Base-by-base conservation (phyloP, 2,797 vertebrate genomes). In the Sternarchorhynchus goeldii region DNA sequence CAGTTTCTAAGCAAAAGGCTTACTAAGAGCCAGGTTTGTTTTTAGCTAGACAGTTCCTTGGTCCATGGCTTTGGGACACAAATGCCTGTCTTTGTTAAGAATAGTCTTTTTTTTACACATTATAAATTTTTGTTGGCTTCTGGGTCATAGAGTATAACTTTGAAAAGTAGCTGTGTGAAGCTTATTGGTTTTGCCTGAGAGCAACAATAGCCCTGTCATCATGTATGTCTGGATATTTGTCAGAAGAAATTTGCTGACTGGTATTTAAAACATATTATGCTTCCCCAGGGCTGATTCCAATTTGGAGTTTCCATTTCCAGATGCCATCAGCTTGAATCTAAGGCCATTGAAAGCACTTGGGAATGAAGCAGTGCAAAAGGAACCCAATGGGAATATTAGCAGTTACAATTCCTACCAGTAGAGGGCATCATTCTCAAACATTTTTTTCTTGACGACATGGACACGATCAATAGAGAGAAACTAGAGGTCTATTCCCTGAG, bases 361-460 rank as follows among this genome's bases (percentile, higher is more conserved):
- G 17, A 29, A 31, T 29, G 5, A 25, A 45, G 45, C 67, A 31
- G 39, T 17, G 39, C 14, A 45, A 32, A 57, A 31, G 17, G 12
- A 5, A 14, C 67, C 8, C 53, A 77, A 29, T 21, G 1, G 8
- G n/a, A 25, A 25, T 39, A n/a, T 57, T 25, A 41, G 3, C 75
- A 32, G 21, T 57, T 76, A 21, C 32, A 69, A 32, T 17, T 36
- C 6, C 57, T 57, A 74, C 78, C 78, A 82, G 45, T 39, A 82
- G 85, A 84, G 82, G 77, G 31, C 74, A 67, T 1, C 62, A 32
- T 85, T 63, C n/a, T 80, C 85, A 76, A 83, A 82, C 58, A 34
- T 68, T 14, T 7, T 79, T 79, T n/a, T 20, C 21, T 64, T n/a
- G 18, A n/a, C 16, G 32, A 39, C 17, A 56, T 14, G 39, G 14